Percentiles rank a stretch among this genome's conserved stretches.
Evolutionary conservation across 2,797 vertebrate genomes (phyloP).

Genomic region (Botia almorhae): DNA sequence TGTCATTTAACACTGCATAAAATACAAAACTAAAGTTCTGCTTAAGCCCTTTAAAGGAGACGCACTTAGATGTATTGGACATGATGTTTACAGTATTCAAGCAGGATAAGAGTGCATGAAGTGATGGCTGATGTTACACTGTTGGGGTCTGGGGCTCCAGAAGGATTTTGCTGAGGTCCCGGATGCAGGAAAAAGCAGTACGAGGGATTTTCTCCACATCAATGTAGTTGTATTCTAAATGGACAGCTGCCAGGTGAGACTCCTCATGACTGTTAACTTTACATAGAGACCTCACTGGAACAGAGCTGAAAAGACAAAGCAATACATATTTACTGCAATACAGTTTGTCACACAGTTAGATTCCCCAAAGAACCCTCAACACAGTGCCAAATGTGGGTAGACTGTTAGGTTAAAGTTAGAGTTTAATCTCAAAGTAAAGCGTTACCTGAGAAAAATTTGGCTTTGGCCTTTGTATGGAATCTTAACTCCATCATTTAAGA

Average conservation of each 20-base stretch:
- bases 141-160: slow-evolving; percentile 75
- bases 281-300: slow-evolving; percentile 81
- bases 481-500: too few species aligned
- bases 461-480: too few species aligned
- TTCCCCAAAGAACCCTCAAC: too few species aligned
- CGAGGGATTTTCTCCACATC: slow-evolving; percentile 71
- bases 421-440: too few species aligned
- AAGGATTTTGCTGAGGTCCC: slow-evolving; percentile 69
- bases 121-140: slow-evolving; percentile 12
- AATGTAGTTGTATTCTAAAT: slow-evolving; percentile 84
- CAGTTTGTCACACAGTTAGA: too few species aligned
- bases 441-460: too few species aligned
- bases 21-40: background rate
- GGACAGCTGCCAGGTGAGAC: slow-evolving; percentile 77
- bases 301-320: slow-evolving; percentile 69
- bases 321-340: slow-evolving; percentile 15
- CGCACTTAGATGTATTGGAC: background rate
- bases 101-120: background rate
- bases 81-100: slow-evolving; percentile 19
- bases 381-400: too few species aligned
- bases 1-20: background rate
- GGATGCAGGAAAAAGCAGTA: slow-evolving; percentile 78
- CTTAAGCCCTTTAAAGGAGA: background rate
- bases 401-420: too few species aligned
- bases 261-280: slow-evolving; percentile 74